Conservation (phyloP, 2,888 invertebrate genomes). For the Dastarcus helophoroides region DNA sequence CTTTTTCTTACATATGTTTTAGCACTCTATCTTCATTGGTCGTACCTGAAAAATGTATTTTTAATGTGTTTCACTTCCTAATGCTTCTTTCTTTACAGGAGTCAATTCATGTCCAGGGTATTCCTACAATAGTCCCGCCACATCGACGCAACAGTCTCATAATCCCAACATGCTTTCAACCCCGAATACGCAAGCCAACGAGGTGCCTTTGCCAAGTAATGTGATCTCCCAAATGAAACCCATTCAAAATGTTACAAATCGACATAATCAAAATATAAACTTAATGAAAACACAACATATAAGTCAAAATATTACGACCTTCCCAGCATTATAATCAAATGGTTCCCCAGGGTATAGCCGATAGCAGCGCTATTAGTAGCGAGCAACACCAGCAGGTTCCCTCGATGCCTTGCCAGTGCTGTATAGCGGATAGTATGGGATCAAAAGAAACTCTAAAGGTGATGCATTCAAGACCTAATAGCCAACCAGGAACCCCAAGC, state of each 20-base stretch:
- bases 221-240: conserved; percentile 27
- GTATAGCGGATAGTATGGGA: conserved; percentile 37
- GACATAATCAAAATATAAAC: conserved; percentile 24
- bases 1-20: no score
- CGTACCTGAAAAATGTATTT: no score
- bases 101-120: conserved; percentile 29
- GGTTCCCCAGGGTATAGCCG: conserved; percentile 13
- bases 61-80: no score
- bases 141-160: conserved; percentile 7
- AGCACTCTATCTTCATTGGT: no score
- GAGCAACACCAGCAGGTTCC: conserved; percentile 19
- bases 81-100: conserved; percentile 20
- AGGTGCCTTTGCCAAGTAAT: conserved; percentile 37
- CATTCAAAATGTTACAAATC: conserved; percentile 19
- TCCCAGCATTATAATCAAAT: conserved; percentile 17
- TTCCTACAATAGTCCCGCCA: conserved; percentile 10
- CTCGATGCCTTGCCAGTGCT: conserved; percentile 44
- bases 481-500: conserved; percentile 43
- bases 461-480: conserved; percentile 37
- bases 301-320: conserved; percentile 14
- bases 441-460: conserved; percentile 30
- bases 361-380: conserved; percentile 12
- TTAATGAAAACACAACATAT: conserved; percentile 21
- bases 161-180: conserved; percentile 19
- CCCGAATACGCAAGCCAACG: conserved; percentile 27